phyloP scores from a whole-genome alignment of 2,797 vertebrate genomes.

The Gymnopithys bicolor region DNA sequence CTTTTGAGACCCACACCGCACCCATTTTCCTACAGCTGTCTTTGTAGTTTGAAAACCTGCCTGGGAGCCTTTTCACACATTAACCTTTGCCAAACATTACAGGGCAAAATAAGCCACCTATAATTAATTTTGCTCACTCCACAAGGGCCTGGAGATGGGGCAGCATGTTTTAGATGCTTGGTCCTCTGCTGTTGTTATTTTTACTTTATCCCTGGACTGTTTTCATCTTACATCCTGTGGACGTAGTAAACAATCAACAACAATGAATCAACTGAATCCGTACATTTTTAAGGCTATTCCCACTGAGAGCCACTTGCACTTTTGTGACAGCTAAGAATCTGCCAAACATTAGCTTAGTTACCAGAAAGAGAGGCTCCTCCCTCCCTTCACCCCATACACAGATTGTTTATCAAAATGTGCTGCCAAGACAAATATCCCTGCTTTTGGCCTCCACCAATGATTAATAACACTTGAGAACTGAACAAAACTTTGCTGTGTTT shows the following conservation, averaged over 20 bases:
- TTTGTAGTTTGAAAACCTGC: background rate
- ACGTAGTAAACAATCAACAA: constrained; percentile 68
- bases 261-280: constrained; percentile 69
- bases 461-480: constrained; percentile 79
- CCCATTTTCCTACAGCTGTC: background rate
- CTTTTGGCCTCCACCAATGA: constrained; percentile 77
- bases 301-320: constrained; percentile 66
- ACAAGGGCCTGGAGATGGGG: background rate
- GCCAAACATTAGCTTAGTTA: constrained; percentile 65
- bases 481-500: constrained; percentile 74
- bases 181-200: constrained; percentile 7
- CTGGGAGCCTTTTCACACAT: background rate
- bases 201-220: constrained; percentile 42
- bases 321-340: constrained; percentile 70
- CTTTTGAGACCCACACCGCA: background rate
- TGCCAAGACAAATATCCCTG: constrained; percentile 78
- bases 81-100: constrained; percentile 1
- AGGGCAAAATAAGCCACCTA: background rate
- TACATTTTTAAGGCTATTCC: constrained; percentile 68
- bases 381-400: constrained; percentile 74
- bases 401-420: constrained; percentile 79
- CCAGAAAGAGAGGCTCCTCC: constrained; percentile 30
- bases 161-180: background rate
- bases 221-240: constrained; percentile 61
- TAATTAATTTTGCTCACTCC: background rate